Percentiles rank a stretch among this genome's conserved stretches.
phyloP scores from a whole-genome alignment of 2,797 vertebrate species.

The Trachurus trachurus region DNA sequence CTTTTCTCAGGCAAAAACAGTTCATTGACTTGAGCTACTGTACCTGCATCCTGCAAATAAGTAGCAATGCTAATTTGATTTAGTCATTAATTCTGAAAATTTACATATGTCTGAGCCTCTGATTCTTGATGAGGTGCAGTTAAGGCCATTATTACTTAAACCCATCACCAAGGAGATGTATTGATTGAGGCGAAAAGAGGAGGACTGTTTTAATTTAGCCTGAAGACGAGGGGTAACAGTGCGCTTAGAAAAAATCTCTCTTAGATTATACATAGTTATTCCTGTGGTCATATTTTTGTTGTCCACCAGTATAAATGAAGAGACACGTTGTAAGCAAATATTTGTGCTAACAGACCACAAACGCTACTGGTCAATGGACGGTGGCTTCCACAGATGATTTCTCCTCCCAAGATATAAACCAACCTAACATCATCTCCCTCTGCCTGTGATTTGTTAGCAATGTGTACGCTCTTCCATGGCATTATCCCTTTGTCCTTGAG shows the following conservation, averaged over 20 bases:
- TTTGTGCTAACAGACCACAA: neutral
- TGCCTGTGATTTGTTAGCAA: neutral
- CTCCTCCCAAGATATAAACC: neutral
- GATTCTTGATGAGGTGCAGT: neutral
- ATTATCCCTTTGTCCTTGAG: neutral
- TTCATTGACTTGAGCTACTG: neutral
- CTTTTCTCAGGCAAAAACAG: slow-evolving; percentile 24
- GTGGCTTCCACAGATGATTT: neutral
- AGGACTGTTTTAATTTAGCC: neutral
- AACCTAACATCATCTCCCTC: neutral
- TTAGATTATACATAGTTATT: neutral
- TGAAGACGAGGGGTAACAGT: no score
- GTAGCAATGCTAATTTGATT: neutral
- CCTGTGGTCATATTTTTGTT: neutral
- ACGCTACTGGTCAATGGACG: neutral
- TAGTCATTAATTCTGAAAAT: neutral
- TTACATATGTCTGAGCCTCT: neutral
- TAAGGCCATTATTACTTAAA: neutral
- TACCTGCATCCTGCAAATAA: neutral
- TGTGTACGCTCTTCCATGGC: neutral
- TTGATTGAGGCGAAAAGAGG: neutral
- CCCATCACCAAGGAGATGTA: neutral
- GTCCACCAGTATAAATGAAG: neutral
- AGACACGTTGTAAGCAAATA: neutral
- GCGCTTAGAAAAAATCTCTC: no score